Base-by-base conservation (phyloP, 2,888 invertebrate species). In the Lasioglossum malachurum region DNA sequence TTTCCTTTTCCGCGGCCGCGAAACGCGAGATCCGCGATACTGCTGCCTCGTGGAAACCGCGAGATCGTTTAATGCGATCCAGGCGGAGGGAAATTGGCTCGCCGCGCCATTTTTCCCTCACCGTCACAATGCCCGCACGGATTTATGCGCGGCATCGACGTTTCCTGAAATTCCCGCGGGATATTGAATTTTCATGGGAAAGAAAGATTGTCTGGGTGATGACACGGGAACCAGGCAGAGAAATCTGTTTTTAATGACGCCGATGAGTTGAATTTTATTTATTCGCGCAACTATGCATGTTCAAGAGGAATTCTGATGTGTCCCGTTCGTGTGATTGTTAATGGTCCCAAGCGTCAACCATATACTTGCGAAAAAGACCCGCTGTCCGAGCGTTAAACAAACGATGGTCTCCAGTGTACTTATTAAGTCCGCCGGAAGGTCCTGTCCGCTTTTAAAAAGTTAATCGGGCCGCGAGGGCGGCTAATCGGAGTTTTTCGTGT, bases 401-500 rank as follows among this genome's bases (percentile, higher is more conserved):
- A 31, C 31, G 64, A 64, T 31, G 64, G 27, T 60, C 10, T 4
- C 49, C 12, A 27, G 60, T 64, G 16, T 64, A 31, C 16, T 27
- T 16, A 7, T 64, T 31, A 64, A 31, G 31, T 31, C 27, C 7
- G 16, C 16, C 64, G 64, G 64, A 64, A 64, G 27, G 64, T 14
- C 16, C 64, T 16, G 31, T 64, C 31, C 64, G 31, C 31, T 64
- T 64, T 64, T 64, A 5, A 64, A 64, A 31, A 53, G 27, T 64
- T 31, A 27, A 64, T 31, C 38, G 41, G n/a, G 35, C 23, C 23
- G 23, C 27, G 23, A 44, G n/a, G 35, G 71, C 23, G 10, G 44
- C 71, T 84, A 72, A 75, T 84, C 67, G 71, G 72, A 75, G 72
- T 41, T 67, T 84, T 57, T 77, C 86, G 76, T 80, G 80, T 16